phyloP scores from a whole-genome alignment of 2,888 invertebrate genomes.

The Drosophila nr. perissopoda region DNA sequence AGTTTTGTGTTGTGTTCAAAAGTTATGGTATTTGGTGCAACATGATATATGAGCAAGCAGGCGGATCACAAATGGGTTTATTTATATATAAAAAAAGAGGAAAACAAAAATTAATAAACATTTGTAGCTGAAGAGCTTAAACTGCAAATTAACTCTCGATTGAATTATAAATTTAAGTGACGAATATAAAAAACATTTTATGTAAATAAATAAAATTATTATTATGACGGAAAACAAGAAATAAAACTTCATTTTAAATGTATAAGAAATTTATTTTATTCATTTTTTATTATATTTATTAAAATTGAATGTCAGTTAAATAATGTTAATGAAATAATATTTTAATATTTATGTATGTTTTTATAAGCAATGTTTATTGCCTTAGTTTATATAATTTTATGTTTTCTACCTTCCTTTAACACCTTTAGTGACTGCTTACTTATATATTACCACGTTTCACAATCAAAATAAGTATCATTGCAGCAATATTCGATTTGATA shows the following conservation, averaged over 20 bases:
- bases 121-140: not conserved
- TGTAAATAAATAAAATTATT: not conserved
- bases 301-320: not conserved
- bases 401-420: not conserved
- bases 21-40: slow-evolving; percentile 42
- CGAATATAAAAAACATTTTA: not conserved
- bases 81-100: not conserved
- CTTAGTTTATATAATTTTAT: not conserved
- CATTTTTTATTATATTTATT: not conserved
- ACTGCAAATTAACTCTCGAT: not conserved
- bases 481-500: not conserved
- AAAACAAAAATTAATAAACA: not conserved
- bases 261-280: not conserved
- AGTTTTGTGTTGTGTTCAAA: slow-evolving; percentile 37
- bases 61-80: slow-evolving; percentile 9
- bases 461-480: rapidly evolving
- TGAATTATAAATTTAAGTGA: not conserved
- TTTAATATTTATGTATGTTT: not conserved
- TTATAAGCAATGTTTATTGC: not conserved
- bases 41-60: slow-evolving; percentile 60
- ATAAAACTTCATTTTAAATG: not conserved
- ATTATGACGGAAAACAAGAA: not conserved
- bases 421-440: not conserved
- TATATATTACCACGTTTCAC: not conserved
- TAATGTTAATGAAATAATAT: not conserved